These are phyloP conservation scores for Drosophila robusta DNA, from an alignment of 2,888 invertebrate species.

Conservation along the genomic window DNA sequence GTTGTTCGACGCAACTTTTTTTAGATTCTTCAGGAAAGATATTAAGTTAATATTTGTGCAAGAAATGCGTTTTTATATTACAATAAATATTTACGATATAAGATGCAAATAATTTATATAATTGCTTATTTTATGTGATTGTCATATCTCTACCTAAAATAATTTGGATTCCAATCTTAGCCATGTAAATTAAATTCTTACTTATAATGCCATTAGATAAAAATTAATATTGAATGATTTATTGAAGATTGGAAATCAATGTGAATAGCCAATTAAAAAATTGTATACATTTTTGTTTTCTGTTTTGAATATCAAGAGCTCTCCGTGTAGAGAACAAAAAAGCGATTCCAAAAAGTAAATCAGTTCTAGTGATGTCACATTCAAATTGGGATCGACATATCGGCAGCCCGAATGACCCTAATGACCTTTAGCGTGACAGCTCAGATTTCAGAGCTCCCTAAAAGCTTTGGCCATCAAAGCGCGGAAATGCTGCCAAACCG, in stretches of 20 bases:
- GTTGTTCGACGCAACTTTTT: too few relatives aligned
- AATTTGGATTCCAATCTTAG: not conserved
- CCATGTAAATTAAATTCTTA: not conserved
- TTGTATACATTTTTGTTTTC: conserved; percentile 1
- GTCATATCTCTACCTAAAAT: too few relatives aligned
- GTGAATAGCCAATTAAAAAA: conserved; percentile 3
- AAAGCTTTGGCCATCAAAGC: conserved; percentile 31
- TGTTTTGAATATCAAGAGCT: not conserved
- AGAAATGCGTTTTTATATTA: too few relatives aligned
- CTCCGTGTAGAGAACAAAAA: not conserved
- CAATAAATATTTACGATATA: too few relatives aligned
- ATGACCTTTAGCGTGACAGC: conserved; percentile 48
- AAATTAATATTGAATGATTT: conserved; percentile 18
- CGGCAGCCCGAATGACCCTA: conserved; percentile 35
- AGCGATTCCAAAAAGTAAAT: conserved; percentile 13
- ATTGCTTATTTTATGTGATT: too few relatives aligned
- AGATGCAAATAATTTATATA: too few relatives aligned
- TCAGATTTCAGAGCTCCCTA: conserved; percentile 20
- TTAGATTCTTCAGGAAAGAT: too few relatives aligned
- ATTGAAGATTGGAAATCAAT: conserved; percentile 9
- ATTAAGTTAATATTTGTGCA: too few relatives aligned
- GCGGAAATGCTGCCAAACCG: conserved; percentile 74
- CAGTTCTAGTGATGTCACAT: conserved; percentile 28
- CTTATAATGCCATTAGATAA: not conserved
- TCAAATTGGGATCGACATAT: conserved; percentile 14